Evolutionary conservation across 2,113 vertebrate species (phyloP), one percentile per base, ranked within the genome.

Genomic region (Dolichallabes microphthalmus): DNA sequence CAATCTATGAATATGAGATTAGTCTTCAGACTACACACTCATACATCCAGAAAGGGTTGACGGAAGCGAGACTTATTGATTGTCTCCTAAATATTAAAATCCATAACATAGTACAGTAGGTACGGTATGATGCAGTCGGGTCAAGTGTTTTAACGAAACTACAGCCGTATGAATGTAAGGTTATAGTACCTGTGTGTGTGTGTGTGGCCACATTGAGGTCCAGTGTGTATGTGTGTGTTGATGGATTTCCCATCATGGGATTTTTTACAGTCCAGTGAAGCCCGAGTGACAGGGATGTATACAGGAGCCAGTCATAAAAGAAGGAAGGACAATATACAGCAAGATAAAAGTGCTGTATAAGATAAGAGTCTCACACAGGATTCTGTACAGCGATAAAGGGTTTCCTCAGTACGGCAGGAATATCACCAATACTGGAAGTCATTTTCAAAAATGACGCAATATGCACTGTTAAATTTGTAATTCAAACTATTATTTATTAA

Each of bases 1-100:
- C 84, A 77, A 80, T 75, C 27, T 84, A 27, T 86, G 81, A 86
- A 86, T 84, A 83, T 64, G 58, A 45, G 84, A 74, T 87, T 64
- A 84, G 80, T 57, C 58, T n/a, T 61, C 5, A 53, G 61, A 45
- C 45, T 78, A 71, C 77, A 78, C 83, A 81, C 85, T 83, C 75
- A 81, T 52, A 78, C 82, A 82, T 78, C 45, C 64, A 78, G 60
- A 58, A 76, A 77, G 74, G 58, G 60, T 50, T 80, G 82, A 68
- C 73, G 35, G 66, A 32, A 66, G 39, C 66, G 61, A 58, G 66
- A 75, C 32, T 15, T 81, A 85, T 87, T 82, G 84, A 86, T 84
- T 58, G 2, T 52, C 39, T 20, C 39, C 64, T 60, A 63, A 85
- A 84, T 86, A 76, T 89, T 71, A 61, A 82, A 60, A 22, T 82